These are phyloP conservation scores for Eulithis prunata DNA, from an alignment of 2,888 invertebrate species.

Conservation along the genomic window DNA sequence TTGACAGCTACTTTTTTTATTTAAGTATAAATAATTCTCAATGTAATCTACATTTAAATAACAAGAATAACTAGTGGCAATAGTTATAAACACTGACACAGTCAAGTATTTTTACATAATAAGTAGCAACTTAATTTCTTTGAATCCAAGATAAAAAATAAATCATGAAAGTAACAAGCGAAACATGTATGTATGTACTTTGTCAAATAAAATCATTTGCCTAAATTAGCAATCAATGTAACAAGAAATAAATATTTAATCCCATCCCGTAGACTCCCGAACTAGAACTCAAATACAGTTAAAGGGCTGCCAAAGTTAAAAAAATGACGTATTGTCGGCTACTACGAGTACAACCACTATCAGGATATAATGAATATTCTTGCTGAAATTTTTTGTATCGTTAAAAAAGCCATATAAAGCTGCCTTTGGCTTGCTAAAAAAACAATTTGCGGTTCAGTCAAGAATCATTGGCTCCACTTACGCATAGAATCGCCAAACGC, in stretches of 20 bases:
- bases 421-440: too few relatives aligned
- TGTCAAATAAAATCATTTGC: conserved; percentile 30
- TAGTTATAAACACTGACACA: neutral
- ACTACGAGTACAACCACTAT: too few relatives aligned
- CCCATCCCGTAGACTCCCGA: too few relatives aligned
- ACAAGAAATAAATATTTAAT: conserved; percentile 28
- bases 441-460: too few relatives aligned
- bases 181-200: conserved; percentile 14
- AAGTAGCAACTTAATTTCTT: conserved; percentile 13
- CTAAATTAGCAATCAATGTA: conserved; percentile 23
- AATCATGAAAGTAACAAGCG: conserved; percentile 28
- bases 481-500: too few relatives aligned
- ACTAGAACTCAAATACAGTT: too few relatives aligned
- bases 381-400: too few relatives aligned
- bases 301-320: too few relatives aligned
- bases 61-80: conserved; percentile 2
- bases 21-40: conserved; percentile 5
- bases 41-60: conserved; percentile 10
- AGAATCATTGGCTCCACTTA: too few relatives aligned
- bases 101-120: neutral
- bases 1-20: conserved; percentile 7
- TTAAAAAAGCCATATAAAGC: too few relatives aligned
- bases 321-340: too few relatives aligned
- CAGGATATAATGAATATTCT: too few relatives aligned
- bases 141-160: conserved; percentile 12